phyloP scores from a whole-genome alignment of 2,888 invertebrate species.

The Pristionchus fissidentatus region DNA sequence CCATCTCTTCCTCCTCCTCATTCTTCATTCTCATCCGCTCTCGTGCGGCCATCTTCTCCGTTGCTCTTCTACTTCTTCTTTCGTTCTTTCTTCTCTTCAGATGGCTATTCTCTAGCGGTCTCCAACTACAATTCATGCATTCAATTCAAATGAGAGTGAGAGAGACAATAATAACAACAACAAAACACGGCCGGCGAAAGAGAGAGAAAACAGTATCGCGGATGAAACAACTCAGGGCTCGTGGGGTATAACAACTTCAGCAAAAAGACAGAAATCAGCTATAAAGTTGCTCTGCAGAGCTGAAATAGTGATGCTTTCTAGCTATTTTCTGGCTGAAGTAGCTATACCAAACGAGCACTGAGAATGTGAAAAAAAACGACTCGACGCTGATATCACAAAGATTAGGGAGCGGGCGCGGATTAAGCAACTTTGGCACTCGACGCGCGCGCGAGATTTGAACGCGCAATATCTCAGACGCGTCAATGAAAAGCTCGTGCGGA shows the following conservation, averaged over 20 bases:
- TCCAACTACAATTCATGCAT: background rate
- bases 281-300: too few species aligned
- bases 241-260: too few species aligned
- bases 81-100: background rate
- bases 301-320: too few species aligned
- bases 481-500: background rate
- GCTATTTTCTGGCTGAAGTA: too few species aligned
- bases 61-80: background rate
- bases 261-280: too few species aligned
- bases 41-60: constrained; percentile 25
- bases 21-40: constrained; percentile 16
- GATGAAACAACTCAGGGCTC: too few species aligned
- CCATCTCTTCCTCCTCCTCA: background rate
- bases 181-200: too few species aligned
- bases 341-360: too few species aligned
- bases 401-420: too few species aligned
- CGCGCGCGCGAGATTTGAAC: background rate
- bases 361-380: background rate
- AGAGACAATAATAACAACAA: too few species aligned
- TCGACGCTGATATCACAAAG: background rate
- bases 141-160: background rate
- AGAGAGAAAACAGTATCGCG: too few species aligned
- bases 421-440: background rate
- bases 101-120: constrained; percentile 12
- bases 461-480: constrained; percentile 6